phyloP scores from a whole-genome alignment of 2,797 vertebrate genomes.

The Hyperoplus lanceolatus region DNA sequence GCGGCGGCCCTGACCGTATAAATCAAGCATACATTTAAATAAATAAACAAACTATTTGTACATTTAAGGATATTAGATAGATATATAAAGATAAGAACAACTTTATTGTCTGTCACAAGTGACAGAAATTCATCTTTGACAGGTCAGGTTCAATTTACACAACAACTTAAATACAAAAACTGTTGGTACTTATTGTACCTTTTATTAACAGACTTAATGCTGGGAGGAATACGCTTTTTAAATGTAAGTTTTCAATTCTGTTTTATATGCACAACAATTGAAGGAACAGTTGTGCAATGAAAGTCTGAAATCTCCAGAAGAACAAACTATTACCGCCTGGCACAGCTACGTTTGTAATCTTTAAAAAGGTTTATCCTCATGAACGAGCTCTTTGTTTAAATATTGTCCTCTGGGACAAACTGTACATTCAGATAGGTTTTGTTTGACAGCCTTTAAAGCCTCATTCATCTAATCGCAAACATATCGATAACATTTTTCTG shows the following conservation, averaged over 20 bases:
- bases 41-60: too few species aligned
- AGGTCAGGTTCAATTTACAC: too few species aligned
- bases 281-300: too few species aligned
- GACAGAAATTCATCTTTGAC: too few species aligned
- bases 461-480: slow-evolving; percentile 4
- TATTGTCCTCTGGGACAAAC: slow-evolving; percentile 27
- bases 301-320: background rate
- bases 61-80: too few species aligned
- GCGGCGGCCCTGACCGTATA: too few species aligned
- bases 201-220: background rate
- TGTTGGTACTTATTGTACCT: too few species aligned
- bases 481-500: background rate
- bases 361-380: slow-evolving; percentile 51
- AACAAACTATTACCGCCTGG: slow-evolving; percentile 47
- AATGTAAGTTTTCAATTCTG: slow-evolving; percentile 1
- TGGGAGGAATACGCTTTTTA: slow-evolving; percentile 38
- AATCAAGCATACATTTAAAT: too few species aligned
- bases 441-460: slow-evolving; percentile 32
- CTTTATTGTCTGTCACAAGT: too few species aligned
- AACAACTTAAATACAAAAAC: background rate
- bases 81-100: too few species aligned
- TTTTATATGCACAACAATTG: too few species aligned
- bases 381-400: slow-evolving; percentile 69
- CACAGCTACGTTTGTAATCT: slow-evolving; percentile 64
- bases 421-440: slow-evolving; percentile 6